Evolutionary conservation across 2,113 vertebrate species (phyloP).

Genomic region (Aplodontia rufa): DNA sequence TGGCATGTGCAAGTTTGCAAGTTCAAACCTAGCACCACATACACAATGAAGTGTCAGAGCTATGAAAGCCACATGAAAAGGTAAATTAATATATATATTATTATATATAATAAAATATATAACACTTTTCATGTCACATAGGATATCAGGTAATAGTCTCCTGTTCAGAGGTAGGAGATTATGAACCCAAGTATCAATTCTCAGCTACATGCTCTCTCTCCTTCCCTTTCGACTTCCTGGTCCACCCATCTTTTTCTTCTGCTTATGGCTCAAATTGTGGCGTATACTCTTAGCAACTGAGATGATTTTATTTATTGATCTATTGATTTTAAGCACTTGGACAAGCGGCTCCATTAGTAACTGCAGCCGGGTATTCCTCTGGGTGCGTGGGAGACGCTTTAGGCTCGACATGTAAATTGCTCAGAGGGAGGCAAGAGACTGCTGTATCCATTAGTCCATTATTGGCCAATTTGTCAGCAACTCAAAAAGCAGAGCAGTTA

Average conservation of each 20-base stretch:
- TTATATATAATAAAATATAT: neutral
- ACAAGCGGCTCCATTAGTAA: slow-evolving; percentile 67
- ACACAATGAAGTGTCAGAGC: no score
- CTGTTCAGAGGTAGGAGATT: neutral
- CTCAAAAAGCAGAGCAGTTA: slow-evolving; percentile 63
- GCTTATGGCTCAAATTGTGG: neutral
- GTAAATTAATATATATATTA: no score
- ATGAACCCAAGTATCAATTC: neutral
- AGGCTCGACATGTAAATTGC: slow-evolving; percentile 77
- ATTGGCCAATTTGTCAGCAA: slow-evolving; percentile 77
- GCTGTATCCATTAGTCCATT: slow-evolving; percentile 76
- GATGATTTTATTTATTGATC: slow-evolving; percentile 54
- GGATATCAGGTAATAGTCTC: neutral
- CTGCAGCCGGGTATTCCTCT: slow-evolving; percentile 46
- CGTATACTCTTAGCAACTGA: slow-evolving; percentile 16
- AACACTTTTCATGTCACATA: neutral
- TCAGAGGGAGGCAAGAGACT: slow-evolving; percentile 49
- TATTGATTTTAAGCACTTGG: slow-evolving; percentile 43
- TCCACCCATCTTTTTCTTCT: neutral
- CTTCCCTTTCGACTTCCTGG: fast-evolving
- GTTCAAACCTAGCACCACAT: no score
- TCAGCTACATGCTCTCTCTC: neutral
- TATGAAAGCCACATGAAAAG: no score
- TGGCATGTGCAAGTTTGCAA: no score
- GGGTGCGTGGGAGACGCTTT: slow-evolving; percentile 56